These are phyloP conservation scores for Dasyurus viverrinus DNA, from an alignment of 2,113 vertebrate genomes.

Conservation along the genomic window DNA sequence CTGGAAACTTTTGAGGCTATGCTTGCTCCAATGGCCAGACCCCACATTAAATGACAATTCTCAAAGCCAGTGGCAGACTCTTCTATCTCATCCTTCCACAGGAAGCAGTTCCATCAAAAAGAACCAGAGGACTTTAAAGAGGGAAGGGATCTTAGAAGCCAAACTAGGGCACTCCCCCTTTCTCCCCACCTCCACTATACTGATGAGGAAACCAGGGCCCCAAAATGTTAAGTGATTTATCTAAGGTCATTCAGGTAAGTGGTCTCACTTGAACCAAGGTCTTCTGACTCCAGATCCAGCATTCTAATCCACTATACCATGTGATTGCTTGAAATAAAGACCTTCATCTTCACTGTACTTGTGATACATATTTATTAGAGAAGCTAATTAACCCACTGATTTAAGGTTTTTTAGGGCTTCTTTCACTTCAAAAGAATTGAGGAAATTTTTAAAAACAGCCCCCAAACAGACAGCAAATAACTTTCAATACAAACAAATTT, in stretches of 20 bases:
- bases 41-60: background rate
- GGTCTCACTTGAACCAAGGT: background rate
- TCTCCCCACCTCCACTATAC: background rate
- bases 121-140: background rate
- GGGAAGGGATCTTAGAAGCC: background rate
- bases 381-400: background rate
- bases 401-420: background rate
- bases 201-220: background rate
- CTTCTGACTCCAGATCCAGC: background rate
- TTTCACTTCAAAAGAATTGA: background rate
- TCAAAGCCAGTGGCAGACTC: background rate
- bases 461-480: background rate
- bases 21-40: background rate
- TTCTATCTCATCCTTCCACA: background rate
- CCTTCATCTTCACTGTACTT: too few species aligned
- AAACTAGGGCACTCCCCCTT: background rate
- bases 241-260: background rate
- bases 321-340: background rate
- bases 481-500: background rate
- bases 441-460: background rate
- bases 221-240: background rate
- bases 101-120: background rate
- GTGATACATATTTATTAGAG: accelerated
- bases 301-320: background rate
- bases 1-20: background rate